A percentile compares a stretch with the other conserved stretches of the same genome.
phyloP scores from a whole-genome alignment of 2,888 invertebrate species.

The Caenorhabditis imperialis region DNA sequence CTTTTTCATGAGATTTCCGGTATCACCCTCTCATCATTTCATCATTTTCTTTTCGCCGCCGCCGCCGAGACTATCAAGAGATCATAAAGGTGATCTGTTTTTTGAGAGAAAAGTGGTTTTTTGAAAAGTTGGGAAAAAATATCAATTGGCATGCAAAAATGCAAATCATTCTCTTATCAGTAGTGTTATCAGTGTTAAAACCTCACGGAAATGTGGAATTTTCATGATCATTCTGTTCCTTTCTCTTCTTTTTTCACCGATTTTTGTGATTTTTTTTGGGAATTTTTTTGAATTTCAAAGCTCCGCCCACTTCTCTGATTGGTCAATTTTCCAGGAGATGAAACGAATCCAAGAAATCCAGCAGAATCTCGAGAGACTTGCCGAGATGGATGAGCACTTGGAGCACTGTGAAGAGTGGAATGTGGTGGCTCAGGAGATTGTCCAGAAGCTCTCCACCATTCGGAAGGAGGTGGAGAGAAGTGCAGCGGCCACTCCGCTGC shows the following conservation, averaged over 20 bases:
- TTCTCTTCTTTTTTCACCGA: constrained; percentile 6
- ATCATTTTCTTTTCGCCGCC: constrained; percentile 3
- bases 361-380: constrained; percentile 26
- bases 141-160: not conserved
- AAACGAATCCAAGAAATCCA: constrained; percentile 44
- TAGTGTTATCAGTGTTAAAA: not conserved
- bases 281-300: not conserved
- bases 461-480: constrained; percentile 44
- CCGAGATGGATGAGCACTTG: constrained; percentile 40
- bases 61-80: constrained; percentile 32
- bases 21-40: constrained; percentile 6
- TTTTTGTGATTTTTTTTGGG: not conserved
- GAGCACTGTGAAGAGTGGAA: constrained; percentile 54
- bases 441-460: constrained; percentile 38
- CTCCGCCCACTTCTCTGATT: too few species aligned
- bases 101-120: not conserved
- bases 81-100: constrained; percentile 29
- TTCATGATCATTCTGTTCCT: too few species aligned
- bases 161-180: not conserved
- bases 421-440: constrained; percentile 44
- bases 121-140: not conserved
- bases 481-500: constrained; percentile 11
- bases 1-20: constrained; percentile 20
- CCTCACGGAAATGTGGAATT: too few species aligned
- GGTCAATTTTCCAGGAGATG: constrained; percentile 14